Percentiles rank a stretch among this genome's conserved stretches.
These are phyloP conservation scores for Tetrapedia diversipes DNA, from an alignment of 2,888 invertebrate genomes.

Conservation along the genomic window DNA sequence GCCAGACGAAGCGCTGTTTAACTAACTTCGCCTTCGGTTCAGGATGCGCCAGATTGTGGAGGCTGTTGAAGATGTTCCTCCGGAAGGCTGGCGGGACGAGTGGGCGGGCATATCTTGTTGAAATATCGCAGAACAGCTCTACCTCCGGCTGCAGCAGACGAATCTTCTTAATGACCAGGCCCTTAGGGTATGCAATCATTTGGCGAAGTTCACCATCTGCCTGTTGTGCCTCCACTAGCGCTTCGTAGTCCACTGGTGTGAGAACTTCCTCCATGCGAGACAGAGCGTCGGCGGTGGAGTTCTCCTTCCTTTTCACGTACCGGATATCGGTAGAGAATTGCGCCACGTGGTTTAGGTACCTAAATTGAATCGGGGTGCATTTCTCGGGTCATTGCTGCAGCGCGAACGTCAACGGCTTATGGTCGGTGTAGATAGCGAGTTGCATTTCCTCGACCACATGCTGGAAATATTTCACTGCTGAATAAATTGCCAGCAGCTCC, in stretches of 20 bases:
- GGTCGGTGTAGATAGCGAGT: background rate
- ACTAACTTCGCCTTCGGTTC: conserved; percentile 71
- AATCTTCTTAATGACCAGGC: background rate
- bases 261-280: background rate
- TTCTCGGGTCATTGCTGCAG: conserved; percentile 32
- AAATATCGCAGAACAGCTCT: too few relatives aligned
- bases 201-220: background rate
- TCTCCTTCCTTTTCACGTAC: too few relatives aligned
- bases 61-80: conserved; percentile 42
- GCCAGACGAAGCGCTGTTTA: too few relatives aligned
- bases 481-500: background rate
- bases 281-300: background rate
- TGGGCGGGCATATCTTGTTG: conserved; percentile 49
- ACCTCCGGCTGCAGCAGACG: background rate
- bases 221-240: background rate
- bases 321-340: conserved; percentile 52
- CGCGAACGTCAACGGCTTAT: conserved; percentile 21
- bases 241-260: background rate
- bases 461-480: background rate
- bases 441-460: background rate
- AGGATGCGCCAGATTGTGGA: conserved; percentile 69
- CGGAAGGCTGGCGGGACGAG: conserved; percentile 52
- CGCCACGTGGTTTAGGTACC: conserved; percentile 49
- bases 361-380: conserved; percentile 48
- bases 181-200: background rate